Percentiles rank a stretch among this genome's conserved stretches.
These are phyloP conservation scores for Daktulosphaira vitifoliae DNA, from an alignment of 1,140 invertebrate species.

Conservation along the genomic window DNA sequence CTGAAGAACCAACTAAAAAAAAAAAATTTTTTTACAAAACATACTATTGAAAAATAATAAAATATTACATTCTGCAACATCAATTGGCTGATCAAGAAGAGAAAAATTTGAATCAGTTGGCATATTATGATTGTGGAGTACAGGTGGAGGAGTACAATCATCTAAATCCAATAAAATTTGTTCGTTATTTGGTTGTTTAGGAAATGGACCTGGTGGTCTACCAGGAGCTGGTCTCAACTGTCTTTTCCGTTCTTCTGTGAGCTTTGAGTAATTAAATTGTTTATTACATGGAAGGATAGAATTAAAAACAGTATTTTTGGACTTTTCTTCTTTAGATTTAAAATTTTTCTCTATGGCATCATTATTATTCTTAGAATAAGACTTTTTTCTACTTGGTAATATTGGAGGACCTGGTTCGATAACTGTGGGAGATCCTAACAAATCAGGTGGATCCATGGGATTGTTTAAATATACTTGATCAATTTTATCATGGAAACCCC, in stretches of 20 bases:
- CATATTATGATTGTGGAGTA: not conserved
- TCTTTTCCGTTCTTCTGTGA: slow-evolving; percentile 53
- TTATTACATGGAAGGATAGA: slow-evolving; percentile 47
- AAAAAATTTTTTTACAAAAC: too few species aligned
- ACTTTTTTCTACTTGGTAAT: slow-evolving; percentile 24
- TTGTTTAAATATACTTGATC: slow-evolving; percentile 69
- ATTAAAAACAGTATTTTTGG: slow-evolving; percentile 17
- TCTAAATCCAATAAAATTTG: slow-evolving; percentile 35
- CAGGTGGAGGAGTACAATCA: slow-evolving; percentile 9
- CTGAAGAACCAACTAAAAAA: slow-evolving; percentile 30
- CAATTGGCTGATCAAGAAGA: slow-evolving; percentile 68
- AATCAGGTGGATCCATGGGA: slow-evolving; percentile 73
- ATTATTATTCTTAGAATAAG: not conserved
- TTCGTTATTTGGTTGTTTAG: slow-evolving; percentile 1
- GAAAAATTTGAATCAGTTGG: slow-evolving; percentile 42
- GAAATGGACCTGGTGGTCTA: slow-evolving; percentile 36
- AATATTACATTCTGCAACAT: slow-evolving; percentile 42
- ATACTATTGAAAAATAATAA: slow-evolving; percentile 4
- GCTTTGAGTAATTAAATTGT: slow-evolving; percentile 68
- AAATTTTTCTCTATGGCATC: not conserved
- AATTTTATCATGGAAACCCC: slow-evolving; percentile 75
- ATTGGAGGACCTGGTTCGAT: slow-evolving; percentile 10
- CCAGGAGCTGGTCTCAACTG: slow-evolving; percentile 35
- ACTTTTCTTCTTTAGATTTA: slow-evolving; percentile 14
- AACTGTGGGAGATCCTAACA: slow-evolving; percentile 46